These are phyloP conservation scores for Xerus inauris DNA, from an alignment of 2,113 vertebrate genomes.

Conservation along the genomic window DNA sequence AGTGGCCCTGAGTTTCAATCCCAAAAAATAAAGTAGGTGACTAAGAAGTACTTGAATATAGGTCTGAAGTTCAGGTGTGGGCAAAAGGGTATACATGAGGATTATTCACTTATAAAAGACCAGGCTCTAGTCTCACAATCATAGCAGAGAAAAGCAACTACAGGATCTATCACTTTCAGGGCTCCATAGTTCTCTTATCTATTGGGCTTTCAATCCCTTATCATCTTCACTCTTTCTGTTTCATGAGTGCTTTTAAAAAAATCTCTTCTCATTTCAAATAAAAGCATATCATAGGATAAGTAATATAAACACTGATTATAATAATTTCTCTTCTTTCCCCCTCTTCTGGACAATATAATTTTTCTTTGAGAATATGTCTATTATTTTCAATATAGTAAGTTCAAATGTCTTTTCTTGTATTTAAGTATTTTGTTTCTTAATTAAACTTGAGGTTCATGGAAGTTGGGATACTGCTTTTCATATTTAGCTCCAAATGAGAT, in stretches of 20 bases:
- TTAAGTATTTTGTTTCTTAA: neutral
- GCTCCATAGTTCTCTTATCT: neutral
- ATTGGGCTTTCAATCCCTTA: neutral
- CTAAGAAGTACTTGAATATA: neutral
- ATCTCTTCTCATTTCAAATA: neutral
- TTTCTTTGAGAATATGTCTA: constrained; percentile 30
- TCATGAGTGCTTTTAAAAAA: neutral
- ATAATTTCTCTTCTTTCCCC: neutral
- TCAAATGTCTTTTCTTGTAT: neutral
- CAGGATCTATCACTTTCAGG: neutral
- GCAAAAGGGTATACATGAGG: neutral
- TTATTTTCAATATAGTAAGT: constrained; percentile 5
- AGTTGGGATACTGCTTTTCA: neutral
- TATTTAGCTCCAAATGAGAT: neutral
- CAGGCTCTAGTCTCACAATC: neutral
- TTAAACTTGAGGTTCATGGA: neutral
- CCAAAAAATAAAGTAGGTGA: neutral
- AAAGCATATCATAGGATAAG: neutral
- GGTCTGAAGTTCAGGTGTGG: neutral
- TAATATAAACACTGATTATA: neutral
- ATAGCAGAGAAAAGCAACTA: neutral
- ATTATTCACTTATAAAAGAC: neutral
- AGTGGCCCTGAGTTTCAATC: too few relatives aligned
- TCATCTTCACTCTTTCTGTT: constrained; percentile 16
- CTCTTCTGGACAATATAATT: neutral